These are phyloP conservation scores for Polypedilum pembai DNA, from an alignment of 1,140 invertebrate genomes.

Conservation along the genomic window DNA sequence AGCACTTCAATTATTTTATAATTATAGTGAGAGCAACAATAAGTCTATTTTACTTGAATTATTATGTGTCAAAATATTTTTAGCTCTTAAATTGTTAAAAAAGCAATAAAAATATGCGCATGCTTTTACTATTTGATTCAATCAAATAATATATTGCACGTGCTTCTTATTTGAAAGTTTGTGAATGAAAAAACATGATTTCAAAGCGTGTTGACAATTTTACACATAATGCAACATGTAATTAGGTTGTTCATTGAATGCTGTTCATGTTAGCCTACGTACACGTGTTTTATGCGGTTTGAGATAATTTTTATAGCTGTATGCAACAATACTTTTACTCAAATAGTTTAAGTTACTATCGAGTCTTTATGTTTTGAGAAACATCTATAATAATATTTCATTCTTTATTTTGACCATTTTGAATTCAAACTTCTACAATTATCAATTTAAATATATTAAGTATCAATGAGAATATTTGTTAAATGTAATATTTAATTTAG, in stretches of 20 bases:
- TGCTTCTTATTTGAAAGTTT: conserved; percentile 18
- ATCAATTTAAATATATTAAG: too few relatives aligned
- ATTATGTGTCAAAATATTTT: conserved; percentile 8
- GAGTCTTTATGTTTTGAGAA: too few relatives aligned
- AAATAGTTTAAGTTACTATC: too few relatives aligned
- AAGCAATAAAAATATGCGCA: not conserved
- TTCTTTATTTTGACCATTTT: too few relatives aligned
- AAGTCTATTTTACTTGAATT: not conserved
- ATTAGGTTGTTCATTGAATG: not conserved
- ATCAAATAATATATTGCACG: not conserved
- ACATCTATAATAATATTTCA: not conserved
- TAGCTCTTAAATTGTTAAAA: not conserved
- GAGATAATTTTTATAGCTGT: not conserved
- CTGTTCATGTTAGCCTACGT: not conserved
- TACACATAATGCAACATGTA: not conserved
- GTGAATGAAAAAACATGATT: conserved; percentile 4
- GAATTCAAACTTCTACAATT: too few relatives aligned
- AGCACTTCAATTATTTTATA: not conserved
- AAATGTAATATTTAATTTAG: too few relatives aligned
- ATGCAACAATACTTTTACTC: not conserved
- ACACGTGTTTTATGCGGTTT: not conserved
- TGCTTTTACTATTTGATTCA: not conserved
- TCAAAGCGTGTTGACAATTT: not conserved
- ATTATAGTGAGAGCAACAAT: not conserved
- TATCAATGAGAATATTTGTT: too few relatives aligned